phyloP scores from a whole-genome alignment of 2,797 vertebrate genomes.

The Saxicola maurus region DNA sequence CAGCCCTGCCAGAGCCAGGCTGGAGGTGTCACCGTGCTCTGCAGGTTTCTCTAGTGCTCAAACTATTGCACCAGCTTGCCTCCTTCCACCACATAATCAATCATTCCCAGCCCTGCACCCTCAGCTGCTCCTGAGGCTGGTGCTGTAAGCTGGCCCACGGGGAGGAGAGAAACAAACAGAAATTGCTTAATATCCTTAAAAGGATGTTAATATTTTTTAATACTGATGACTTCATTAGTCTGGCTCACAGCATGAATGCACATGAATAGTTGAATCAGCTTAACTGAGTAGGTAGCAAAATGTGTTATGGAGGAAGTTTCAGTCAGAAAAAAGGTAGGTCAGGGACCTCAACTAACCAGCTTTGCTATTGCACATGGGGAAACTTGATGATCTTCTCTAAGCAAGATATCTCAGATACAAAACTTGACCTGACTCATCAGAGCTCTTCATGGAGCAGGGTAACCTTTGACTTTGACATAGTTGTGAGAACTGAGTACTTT shows the following conservation, averaged over 20 bases:
- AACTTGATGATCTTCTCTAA: background rate
- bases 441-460: background rate
- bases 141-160: background rate
- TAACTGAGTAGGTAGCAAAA: background rate
- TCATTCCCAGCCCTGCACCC: background rate
- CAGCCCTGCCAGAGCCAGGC: background rate
- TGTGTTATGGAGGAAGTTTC: background rate
- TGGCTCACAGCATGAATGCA: background rate
- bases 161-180: background rate
- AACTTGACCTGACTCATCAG: background rate
- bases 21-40: accelerated
- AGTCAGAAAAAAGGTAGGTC: background rate
- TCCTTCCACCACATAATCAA: background rate
- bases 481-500: background rate
- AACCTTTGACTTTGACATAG: background rate
- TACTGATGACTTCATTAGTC: background rate
- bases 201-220: background rate
- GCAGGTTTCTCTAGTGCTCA: background rate
- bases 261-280: background rate
- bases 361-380: background rate
- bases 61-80: background rate
- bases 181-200: background rate
- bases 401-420: background rate
- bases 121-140: background rate
- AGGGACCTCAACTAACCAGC: background rate